Conservation (phyloP, 2,113 vertebrate genomes). For the Phalacrocorax carbo region DNA sequence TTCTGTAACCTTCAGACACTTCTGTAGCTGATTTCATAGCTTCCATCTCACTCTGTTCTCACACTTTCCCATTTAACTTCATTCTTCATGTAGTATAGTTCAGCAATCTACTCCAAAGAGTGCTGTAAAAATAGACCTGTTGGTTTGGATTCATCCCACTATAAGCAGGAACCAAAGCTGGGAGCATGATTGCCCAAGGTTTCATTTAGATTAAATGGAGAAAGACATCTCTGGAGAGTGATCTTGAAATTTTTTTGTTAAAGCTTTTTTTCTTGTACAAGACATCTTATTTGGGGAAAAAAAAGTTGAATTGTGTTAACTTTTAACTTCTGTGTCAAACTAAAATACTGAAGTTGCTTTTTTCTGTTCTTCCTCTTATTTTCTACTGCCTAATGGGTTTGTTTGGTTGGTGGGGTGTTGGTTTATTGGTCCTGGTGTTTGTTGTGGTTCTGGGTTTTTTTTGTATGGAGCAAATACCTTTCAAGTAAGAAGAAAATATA, state of each 20-base stretch:
- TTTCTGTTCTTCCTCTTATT: neutral
- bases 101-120: neutral
- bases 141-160: neutral
- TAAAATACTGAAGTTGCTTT: neutral
- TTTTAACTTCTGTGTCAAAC: neutral
- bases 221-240: neutral
- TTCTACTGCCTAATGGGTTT: neutral
- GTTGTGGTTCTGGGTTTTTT: neutral
- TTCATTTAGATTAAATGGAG: neutral
- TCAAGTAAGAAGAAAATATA: neutral
- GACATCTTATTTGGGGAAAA: neutral
- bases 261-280: neutral
- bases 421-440: too few species aligned
- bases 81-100: neutral
- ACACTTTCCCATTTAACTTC: neutral
- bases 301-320: neutral
- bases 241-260: neutral
- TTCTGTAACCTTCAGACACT: neutral
- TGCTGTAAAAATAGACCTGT: neutral
- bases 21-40: neutral
- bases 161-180: neutral
- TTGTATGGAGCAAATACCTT: neutral
- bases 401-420: neutral
- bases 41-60: neutral
- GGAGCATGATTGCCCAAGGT: neutral